phyloP scores from a whole-genome alignment of 2,888 invertebrate species.

The Drosophila limbata region DNA sequence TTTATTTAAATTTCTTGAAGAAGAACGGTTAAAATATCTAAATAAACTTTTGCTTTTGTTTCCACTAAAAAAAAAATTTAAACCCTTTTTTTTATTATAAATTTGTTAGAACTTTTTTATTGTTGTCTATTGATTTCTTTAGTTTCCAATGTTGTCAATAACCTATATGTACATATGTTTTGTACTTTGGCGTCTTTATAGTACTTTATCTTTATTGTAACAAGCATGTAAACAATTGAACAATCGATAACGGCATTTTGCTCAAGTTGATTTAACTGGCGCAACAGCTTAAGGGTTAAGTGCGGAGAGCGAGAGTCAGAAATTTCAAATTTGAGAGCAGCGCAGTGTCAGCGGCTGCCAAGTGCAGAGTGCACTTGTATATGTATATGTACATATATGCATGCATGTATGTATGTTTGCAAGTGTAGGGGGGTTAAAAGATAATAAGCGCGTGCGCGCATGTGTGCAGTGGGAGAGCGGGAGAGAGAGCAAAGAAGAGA shows the following conservation, averaged over 20 bases:
- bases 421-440: conserved; percentile 26
- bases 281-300: conserved; percentile 44
- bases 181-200: conserved; percentile 1
- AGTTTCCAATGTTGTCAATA: conserved; percentile 6
- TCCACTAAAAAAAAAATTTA: no score
- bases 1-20: no score
- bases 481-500: conserved; percentile 13
- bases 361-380: conserved; percentile 51
- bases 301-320: conserved; percentile 12
- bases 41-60: no score
- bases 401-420: conserved; percentile 8
- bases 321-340: conserved; percentile 18
- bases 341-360: conserved; percentile 14
- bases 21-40: no score
- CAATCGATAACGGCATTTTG: conserved; percentile 28
- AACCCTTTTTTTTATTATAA: no score
- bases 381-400: neutral
- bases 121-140: neutral
- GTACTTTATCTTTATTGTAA: conserved; percentile 29
- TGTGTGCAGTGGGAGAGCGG: conserved; percentile 19
- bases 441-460: conserved; percentile 49
- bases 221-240: conserved; percentile 36
- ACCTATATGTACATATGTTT: neutral
- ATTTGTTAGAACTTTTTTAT: neutral
- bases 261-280: conserved; percentile 2